Evolutionary conservation across 1,140 invertebrate genomes (phyloP).

Genomic region (Micrasema longulum): DNA sequence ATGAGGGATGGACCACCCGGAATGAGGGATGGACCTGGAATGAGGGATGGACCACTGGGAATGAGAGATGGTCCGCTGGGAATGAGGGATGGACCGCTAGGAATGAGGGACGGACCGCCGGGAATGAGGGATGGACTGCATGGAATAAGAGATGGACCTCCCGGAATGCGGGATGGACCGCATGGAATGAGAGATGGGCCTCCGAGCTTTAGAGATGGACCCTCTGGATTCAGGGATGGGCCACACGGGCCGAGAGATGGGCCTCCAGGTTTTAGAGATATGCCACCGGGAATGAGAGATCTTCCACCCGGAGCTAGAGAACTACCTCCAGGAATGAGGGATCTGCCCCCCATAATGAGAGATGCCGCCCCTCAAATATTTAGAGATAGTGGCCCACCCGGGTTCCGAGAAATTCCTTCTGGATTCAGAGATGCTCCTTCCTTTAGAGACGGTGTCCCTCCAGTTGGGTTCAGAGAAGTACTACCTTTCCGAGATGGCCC

Average conservation of each 20-base stretch:
- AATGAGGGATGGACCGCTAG: slow-evolving; percentile 58
- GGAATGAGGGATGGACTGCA: slow-evolving; percentile 33
- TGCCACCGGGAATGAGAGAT: slow-evolving; percentile 48
- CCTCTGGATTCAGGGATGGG: slow-evolving; percentile 56
- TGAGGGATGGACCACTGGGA: slow-evolving; percentile 26
- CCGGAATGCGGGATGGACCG: slow-evolving; percentile 56
- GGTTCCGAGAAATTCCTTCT: slow-evolving; percentile 55
- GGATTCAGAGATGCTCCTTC: slow-evolving; percentile 60
- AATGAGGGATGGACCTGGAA: slow-evolving; percentile 58
- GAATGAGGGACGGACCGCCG: slow-evolving; percentile 36
- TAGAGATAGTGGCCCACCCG: slow-evolving; percentile 56
- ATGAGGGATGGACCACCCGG: slow-evolving; percentile 38
- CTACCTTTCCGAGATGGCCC: slow-evolving; percentile 61
- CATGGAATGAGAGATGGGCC: slow-evolving; percentile 37
- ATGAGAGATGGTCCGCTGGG: slow-evolving; percentile 51
- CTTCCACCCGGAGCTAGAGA: slow-evolving; percentile 28
- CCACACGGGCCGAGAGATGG: slow-evolving; percentile 43
- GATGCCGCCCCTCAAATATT: slow-evolving; percentile 54
- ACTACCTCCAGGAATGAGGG: slow-evolving; percentile 52
- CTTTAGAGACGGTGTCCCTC: slow-evolving; percentile 54
- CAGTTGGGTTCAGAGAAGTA: slow-evolving; percentile 56
- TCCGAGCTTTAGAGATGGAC: slow-evolving; percentile 28
- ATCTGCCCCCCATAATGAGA: slow-evolving; percentile 51
- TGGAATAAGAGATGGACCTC: slow-evolving; percentile 57
- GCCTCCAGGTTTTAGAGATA: slow-evolving; percentile 58